Conservation (phyloP, 2,113 vertebrate genomes). For the Shinisaurus crocodilurus region DNA sequence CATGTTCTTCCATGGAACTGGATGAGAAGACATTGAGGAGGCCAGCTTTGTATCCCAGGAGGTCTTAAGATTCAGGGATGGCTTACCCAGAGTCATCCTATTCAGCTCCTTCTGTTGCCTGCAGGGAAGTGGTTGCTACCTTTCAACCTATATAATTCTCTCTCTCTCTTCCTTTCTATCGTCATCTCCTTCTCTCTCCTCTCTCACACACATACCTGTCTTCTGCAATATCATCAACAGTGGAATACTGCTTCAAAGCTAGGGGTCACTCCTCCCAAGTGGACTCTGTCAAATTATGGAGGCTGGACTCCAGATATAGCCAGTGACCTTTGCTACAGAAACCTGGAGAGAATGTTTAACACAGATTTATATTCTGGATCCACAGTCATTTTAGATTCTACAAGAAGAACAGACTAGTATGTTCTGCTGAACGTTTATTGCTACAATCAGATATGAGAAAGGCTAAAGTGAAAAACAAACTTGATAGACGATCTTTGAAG, state of each 20-base stretch:
- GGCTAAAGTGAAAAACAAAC: not conserved
- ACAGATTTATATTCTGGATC: constrained; percentile 23
- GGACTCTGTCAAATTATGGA: not conserved
- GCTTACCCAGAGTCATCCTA: too few species aligned
- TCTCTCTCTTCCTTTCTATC: not conserved
- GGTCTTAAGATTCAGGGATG: not conserved
- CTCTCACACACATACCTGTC: not conserved
- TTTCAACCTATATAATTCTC: not conserved
- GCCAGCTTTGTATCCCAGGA: not conserved
- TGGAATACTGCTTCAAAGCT: not conserved
- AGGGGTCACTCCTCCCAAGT: constrained; percentile 41
- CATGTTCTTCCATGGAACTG: not conserved
- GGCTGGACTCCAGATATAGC: not conserved
- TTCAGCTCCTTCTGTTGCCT: not conserved
- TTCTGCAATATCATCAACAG: not conserved
- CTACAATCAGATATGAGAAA: not conserved
- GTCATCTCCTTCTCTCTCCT: too few species aligned
- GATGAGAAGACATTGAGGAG: not conserved
- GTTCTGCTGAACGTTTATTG: constrained; percentile 38
- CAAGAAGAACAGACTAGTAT: constrained; percentile 43
- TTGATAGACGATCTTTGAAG: not conserved
- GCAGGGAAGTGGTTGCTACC: not conserved
- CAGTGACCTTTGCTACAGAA: constrained; percentile 42
- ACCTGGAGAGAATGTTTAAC: constrained; percentile 34
- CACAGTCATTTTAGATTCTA: constrained; percentile 41